Evolutionary conservation across 2,113 vertebrate species (phyloP).

Genomic region (Ceuthmochares aereus): DNA sequence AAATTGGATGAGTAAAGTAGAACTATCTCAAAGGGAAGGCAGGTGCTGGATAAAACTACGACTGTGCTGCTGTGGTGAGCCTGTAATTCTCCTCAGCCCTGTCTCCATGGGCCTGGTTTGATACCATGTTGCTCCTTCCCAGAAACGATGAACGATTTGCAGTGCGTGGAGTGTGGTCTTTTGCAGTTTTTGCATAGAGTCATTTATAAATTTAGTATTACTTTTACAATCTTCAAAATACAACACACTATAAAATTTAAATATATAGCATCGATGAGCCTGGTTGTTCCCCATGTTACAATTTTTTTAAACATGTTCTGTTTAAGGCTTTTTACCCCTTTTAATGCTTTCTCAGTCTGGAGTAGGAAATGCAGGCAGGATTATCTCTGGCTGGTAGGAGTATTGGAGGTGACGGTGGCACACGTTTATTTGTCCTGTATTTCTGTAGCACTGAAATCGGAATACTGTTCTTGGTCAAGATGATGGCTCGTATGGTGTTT

Average conservation of each 20-base stretch:
- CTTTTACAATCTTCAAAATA: not conserved
- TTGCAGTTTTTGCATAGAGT: rapidly evolving
- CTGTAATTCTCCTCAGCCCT: not conserved
- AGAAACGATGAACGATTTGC: not conserved
- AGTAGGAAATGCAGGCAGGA: not conserved
- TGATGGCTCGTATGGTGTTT: not conserved
- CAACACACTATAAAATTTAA: not conserved
- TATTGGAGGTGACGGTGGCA: not conserved
- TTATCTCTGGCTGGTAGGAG: not conserved
- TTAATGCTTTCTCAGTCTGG: not conserved
- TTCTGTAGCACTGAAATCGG: not conserved
- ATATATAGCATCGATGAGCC: not conserved
- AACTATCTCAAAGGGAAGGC: not conserved
- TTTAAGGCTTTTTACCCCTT: not conserved
- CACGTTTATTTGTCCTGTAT: not conserved
- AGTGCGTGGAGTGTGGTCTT: rapidly evolving
- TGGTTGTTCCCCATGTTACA: rapidly evolving
- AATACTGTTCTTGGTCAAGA: not conserved
- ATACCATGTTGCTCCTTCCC: not conserved
- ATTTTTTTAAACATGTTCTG: not conserved
- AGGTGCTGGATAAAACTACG: rapidly evolving
- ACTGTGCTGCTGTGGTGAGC: not conserved
- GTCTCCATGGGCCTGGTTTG: not conserved
- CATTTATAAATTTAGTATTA: not conserved
- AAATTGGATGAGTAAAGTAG: not conserved